A percentile compares a stretch with the other conserved stretches of the same genome.
These are phyloP conservation scores for Lutjanus argentimaculatus DNA, from an alignment of 2,797 vertebrate genomes.

Conservation along the genomic window DNA sequence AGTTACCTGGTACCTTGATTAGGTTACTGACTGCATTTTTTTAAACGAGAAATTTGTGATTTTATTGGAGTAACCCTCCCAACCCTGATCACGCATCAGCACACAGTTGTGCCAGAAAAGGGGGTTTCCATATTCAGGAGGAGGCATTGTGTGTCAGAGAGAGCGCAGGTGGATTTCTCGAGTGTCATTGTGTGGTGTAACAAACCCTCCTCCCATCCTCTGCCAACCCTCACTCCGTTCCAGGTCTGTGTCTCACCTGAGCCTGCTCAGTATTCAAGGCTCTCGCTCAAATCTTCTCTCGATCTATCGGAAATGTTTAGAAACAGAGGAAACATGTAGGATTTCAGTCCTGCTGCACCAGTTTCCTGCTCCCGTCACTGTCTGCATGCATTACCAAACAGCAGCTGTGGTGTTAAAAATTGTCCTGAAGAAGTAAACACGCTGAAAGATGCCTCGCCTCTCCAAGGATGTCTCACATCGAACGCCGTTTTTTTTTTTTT, in stretches of 20 bases:
- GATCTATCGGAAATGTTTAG: conserved; percentile 29
- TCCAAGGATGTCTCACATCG: conserved; percentile 33
- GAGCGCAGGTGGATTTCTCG: conserved; percentile 62
- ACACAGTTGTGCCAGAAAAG: conserved; percentile 47
- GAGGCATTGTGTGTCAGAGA: conserved; percentile 17
- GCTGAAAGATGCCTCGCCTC: conserved; percentile 30
- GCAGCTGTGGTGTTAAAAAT: conserved; percentile 52
- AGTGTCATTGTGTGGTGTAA: conserved; percentile 48
- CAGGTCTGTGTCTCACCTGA: conserved; percentile 32
- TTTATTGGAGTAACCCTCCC: too few relatives aligned
- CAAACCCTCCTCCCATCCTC: conserved; percentile 6
- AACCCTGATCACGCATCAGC: conserved; percentile 26
- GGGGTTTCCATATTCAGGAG: conserved; percentile 44
- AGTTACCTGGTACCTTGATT: too few relatives aligned
- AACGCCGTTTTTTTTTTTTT: conserved; percentile 28
- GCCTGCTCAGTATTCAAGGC: conserved; percentile 39
- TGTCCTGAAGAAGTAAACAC: conserved; percentile 49
- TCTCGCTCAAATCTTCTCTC: conserved; percentile 46
- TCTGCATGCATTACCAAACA: conserved; percentile 31
- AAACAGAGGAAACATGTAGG: conserved; percentile 24
- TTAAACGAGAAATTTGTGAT: too few relatives aligned
- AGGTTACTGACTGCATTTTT: too few relatives aligned
- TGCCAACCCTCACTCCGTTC: conserved; percentile 25
- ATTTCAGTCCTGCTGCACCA: conserved; percentile 14
- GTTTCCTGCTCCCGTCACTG: conserved; percentile 12